Evolutionary conservation across 1,140 invertebrate genomes (phyloP).

Genomic region (Atta colombica): DNA sequence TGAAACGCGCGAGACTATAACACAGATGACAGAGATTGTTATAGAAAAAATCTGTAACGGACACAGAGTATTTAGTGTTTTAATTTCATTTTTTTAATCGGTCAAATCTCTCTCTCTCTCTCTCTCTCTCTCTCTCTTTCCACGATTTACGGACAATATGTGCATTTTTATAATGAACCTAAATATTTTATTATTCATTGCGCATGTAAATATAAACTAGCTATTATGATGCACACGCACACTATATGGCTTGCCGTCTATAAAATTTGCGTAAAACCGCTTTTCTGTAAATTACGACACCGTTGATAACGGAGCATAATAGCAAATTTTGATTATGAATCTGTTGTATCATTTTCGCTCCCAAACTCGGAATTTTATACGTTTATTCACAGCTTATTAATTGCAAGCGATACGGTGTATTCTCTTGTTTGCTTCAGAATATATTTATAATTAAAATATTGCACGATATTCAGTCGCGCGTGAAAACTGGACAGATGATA

Average conservation of each 20-base stretch:
- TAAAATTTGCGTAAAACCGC: constrained; percentile 40
- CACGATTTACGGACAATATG: constrained; percentile 50
- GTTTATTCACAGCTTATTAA: constrained; percentile 38
- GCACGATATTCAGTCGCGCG: background rate
- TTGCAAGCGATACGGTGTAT: background rate
- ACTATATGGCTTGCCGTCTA: background rate
- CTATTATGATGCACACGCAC: constrained; percentile 26
- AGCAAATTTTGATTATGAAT: constrained; percentile 41
- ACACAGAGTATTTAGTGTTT: constrained; percentile 46
- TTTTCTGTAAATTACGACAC: constrained; percentile 32
- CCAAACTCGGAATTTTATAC: background rate
- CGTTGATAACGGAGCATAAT: constrained; percentile 43
- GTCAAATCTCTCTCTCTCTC: background rate
- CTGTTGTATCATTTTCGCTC: constrained; percentile 35
- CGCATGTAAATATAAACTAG: constrained; percentile 33
- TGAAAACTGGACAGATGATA: background rate
- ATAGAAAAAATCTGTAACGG: constrained; percentile 52
- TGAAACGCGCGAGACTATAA: constrained; percentile 38
- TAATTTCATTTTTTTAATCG: constrained; percentile 45
- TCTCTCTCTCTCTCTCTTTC: background rate
- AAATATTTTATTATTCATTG: constrained; percentile 42
- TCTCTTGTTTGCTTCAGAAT: background rate
- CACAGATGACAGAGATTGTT: constrained; percentile 53
- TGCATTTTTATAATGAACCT: background rate
- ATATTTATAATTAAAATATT: constrained; percentile 53